Evolutionary conservation across 2,888 invertebrate genomes (phyloP), one percentile per base, ranked within the genome.

Genomic region (Epistrophe grossulariae): DNA sequence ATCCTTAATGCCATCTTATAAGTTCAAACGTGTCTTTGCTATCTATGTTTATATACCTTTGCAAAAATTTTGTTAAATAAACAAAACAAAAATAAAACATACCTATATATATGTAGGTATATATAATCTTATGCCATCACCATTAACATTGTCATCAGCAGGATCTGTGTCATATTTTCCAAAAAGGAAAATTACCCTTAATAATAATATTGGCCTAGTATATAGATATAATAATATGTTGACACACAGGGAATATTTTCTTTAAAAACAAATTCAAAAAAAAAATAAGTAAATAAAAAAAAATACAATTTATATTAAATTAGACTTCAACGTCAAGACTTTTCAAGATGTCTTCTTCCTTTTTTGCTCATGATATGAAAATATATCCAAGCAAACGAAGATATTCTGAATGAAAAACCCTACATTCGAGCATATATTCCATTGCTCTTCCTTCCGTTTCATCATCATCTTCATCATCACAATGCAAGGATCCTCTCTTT

Each of bases 81-180:
- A 70, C 52, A 24, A 24, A 24, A 24, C 24, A 24, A 24, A 24
- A 24, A 31, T 7, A 70, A 40, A 40, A 70, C 19, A 55, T 35
- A 24, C 24, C 24, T n/a, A n/a, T n/a, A n/a, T n/a, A n/a, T n/a
- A n/a, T n/a, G n/a, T n/a, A n/a, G n/a, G n/a, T n/a, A 24, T 24
- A 55, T 40, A 50, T 28, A 19, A 62, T 62, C 52, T 60, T 50
- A 59, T 70, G 52, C 45, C 77, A 77, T 77, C 77, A 48, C 38
- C 59, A 59, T 77, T 57, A 68, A 48, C 35, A 70, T 78, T 60
- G 59, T 70, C 50, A 70, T 52, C 70, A 60, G 55, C 55, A 73
- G 73, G 79, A 79, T 74, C 70, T 74, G 70, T 55, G 57, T 62
- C 62, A 74, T 72, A 60, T 80, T 80, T 68, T 68, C 62, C 52